Conservation (phyloP, 1,140 invertebrate genomes). For the Drosophila nigrodunni region DNA sequence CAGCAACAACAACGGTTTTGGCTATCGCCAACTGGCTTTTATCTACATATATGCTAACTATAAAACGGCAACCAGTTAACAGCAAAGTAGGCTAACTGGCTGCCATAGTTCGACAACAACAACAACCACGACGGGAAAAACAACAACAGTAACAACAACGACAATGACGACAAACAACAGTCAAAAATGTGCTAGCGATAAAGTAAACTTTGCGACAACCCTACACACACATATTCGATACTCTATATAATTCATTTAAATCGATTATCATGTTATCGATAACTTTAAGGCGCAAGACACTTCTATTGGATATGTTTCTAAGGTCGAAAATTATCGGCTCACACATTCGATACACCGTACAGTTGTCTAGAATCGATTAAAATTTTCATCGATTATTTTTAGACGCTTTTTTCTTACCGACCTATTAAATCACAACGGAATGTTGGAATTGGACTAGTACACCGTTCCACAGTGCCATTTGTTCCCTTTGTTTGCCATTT, state of each 20-base stretch:
- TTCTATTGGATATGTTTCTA: too few relatives aligned
- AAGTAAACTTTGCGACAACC: not conserved
- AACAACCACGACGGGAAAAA: slow-evolving; percentile 32
- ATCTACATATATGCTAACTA: slow-evolving; percentile 61
- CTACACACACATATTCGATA: not conserved
- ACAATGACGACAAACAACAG: not conserved
- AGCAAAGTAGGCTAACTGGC: slow-evolving; percentile 71
- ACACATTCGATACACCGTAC: not conserved
- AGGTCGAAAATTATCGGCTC: too few relatives aligned
- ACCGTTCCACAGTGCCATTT: too few relatives aligned
- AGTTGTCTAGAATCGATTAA: not conserved
- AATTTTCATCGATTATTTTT: not conserved
- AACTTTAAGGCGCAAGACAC: too few relatives aligned
- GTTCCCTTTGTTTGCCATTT: too few relatives aligned
- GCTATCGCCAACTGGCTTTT: slow-evolving; percentile 60
- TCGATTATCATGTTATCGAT: too few relatives aligned
- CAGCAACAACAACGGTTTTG: slow-evolving; percentile 44
- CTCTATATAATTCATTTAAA: not conserved
- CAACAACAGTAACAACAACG: slow-evolving; percentile 20
- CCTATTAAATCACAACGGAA: too few relatives aligned
- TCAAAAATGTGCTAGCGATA: slow-evolving; percentile 14
- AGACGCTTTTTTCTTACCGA: too few relatives aligned
- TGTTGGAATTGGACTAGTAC: too few relatives aligned
- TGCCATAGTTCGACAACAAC: slow-evolving; percentile 38
- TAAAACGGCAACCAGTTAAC: slow-evolving; percentile 63